These are phyloP conservation scores for Leptura quadrifasciata DNA, from an alignment of 2,888 invertebrate species.

Conservation along the genomic window DNA sequence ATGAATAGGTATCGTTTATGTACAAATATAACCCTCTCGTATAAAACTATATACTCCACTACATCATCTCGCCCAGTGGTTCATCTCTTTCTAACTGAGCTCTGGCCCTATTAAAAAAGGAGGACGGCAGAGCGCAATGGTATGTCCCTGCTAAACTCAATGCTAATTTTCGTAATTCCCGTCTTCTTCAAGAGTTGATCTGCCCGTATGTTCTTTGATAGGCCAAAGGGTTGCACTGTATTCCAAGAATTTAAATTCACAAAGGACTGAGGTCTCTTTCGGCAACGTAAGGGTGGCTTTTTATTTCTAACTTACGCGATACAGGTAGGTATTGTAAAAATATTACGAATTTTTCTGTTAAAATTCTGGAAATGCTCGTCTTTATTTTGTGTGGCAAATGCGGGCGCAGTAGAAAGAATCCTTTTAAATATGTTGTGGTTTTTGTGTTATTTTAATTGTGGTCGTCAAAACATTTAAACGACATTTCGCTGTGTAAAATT, in stretches of 20 bases:
- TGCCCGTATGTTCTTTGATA: conserved; percentile 56
- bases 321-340: conserved; percentile 52
- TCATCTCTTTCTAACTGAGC: neutral
- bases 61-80: conserved; percentile 53
- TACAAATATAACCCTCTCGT: conserved; percentile 54
- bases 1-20: conserved; percentile 68
- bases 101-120: neutral
- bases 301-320: conserved; percentile 46
- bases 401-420: neutral
- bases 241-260: conserved; percentile 57
- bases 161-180: conserved; percentile 27
- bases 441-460: conserved; percentile 18
- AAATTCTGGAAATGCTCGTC: conserved; percentile 26
- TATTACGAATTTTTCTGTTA: conserved; percentile 44
- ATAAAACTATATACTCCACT: conserved; percentile 54
- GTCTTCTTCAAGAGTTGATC: conserved; percentile 41
- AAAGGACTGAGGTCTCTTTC: conserved; percentile 55
- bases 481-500: neutral
- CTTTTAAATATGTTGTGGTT: conserved; percentile 29
- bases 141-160: neutral
- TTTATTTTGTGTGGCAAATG: neutral
- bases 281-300: conserved; percentile 43
- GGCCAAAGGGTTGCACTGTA: conserved; percentile 49
- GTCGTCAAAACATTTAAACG: neutral
- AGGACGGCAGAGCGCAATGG: conserved; percentile 16